Evolutionary conservation across 2,888 invertebrate species (phyloP).

Genomic region (Liopterus haemorrhoidalis): DNA sequence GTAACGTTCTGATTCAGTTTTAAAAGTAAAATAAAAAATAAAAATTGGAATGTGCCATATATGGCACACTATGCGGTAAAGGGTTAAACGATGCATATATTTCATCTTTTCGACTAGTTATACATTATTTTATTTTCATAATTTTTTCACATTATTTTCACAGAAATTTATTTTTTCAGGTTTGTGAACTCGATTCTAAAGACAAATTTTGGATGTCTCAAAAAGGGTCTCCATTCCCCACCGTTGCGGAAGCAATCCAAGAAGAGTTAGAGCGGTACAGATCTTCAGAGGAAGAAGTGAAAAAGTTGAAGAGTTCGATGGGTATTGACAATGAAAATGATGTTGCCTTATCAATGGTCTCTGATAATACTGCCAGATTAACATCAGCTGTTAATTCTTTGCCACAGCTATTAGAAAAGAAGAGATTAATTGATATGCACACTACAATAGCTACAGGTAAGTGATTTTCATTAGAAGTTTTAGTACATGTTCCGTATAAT

Average conservation of each 20-base stretch:
- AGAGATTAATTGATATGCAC: conserved; percentile 96
- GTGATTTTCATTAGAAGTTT: conserved; percentile 10
- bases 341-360: conserved; percentile 77
- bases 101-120: too few relatives aligned
- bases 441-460: conserved; percentile 92
- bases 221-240: conserved; percentile 89
- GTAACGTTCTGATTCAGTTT: too few relatives aligned
- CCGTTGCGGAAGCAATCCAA: conserved; percentile 97
- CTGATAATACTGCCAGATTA: conserved; percentile 86
- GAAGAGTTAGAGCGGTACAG: conserved; percentile 92
- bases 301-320: conserved; percentile 89
- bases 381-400: conserved; percentile 93
- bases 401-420: conserved; percentile 95
- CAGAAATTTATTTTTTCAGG: too few relatives aligned
- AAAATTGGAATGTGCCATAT: too few relatives aligned
- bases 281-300: conserved; percentile 93
- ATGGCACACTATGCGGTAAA: too few relatives aligned
- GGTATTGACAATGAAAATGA: conserved; percentile 86
- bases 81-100: too few relatives aligned
- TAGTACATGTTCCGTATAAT: too few relatives aligned
- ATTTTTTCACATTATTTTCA: too few relatives aligned
- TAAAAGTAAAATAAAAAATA: too few relatives aligned
- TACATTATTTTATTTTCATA: too few relatives aligned
- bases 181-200: conserved; percentile 82
- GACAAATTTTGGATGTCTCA: conserved; percentile 92